Evolutionary conservation across 1,140 invertebrate genomes (phyloP).

Genomic region (Trichonephila inaurata): DNA sequence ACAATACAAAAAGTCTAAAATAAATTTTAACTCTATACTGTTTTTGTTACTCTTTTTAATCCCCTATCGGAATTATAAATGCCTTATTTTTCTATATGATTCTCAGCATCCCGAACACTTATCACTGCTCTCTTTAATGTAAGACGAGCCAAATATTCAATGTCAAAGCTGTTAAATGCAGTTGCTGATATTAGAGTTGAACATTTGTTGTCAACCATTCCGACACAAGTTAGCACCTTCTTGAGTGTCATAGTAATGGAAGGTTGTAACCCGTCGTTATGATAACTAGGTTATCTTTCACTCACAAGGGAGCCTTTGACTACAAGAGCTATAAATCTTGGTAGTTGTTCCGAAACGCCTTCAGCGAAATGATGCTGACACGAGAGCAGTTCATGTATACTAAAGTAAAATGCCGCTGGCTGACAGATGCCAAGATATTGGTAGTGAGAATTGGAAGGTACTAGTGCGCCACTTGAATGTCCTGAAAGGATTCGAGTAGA

Average conservation of each 20-base stretch:
- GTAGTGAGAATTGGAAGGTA: not conserved
- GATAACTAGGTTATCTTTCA: conserved; percentile 25
- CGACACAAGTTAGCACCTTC: conserved; percentile 36
- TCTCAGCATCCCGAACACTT: not conserved
- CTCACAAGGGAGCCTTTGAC: conserved; percentile 24
- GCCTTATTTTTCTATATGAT: too few species aligned
- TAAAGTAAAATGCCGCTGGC: not conserved
- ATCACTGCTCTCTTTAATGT: not conserved
- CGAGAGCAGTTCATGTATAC: not conserved
- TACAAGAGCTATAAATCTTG: not conserved
- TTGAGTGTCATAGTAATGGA: conserved; percentile 35
- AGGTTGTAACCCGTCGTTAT: conserved; percentile 27
- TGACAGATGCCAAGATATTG: not conserved
- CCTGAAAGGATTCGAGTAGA: not conserved
- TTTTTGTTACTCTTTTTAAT: too few species aligned
- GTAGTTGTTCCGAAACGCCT: not conserved
- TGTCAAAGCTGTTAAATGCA: not conserved
- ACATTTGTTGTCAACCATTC: not conserved
- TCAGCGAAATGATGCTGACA: not conserved
- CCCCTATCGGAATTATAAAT: too few species aligned
- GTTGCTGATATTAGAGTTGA: not conserved
- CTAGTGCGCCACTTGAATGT: not conserved
- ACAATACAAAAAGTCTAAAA: too few species aligned
- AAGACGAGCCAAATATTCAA: not conserved
- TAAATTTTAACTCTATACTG: too few species aligned